Percentiles rank a stretch among this genome's conserved stretches.
phyloP scores from a whole-genome alignment of 2,797 vertebrate species.

The Sebastes steindachneri region DNA sequence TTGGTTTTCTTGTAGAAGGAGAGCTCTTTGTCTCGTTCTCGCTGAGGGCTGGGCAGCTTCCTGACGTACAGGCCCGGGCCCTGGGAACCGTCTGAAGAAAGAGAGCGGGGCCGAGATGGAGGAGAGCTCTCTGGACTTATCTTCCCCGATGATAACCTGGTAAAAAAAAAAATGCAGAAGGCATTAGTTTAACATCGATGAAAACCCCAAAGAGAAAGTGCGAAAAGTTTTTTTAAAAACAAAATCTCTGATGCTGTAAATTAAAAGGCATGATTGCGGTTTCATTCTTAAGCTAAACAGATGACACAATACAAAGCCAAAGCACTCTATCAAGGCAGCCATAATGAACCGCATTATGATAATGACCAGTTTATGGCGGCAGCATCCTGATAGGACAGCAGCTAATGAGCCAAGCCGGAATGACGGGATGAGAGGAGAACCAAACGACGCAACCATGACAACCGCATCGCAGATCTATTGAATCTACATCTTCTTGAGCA shows the following conservation, averaged over 20 bases:
- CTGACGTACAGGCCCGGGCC: conserved; percentile 92
- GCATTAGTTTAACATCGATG: conserved; percentile 6
- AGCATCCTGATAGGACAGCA: conserved; percentile 56
- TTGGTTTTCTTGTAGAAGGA: conserved; percentile 99
- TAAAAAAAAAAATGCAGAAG: conserved; percentile 26
- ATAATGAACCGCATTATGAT: conserved; percentile 56
- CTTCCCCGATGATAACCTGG: conserved; percentile 97
- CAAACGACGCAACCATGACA: conserved; percentile 68
- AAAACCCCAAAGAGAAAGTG: not conserved
- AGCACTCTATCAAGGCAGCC: conserved; percentile 57
- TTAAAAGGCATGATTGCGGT: conserved; percentile 13
- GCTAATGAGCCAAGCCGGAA: conserved; percentile 64
- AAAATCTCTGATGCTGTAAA: conserved; percentile 26
- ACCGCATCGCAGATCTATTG: conserved; percentile 62
- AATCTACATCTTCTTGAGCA: conserved; percentile 60
- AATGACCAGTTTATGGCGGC: conserved; percentile 55
- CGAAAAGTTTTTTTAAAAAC: not conserved
- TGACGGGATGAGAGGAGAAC: conserved; percentile 64
- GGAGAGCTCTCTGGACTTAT: conserved; percentile 97
- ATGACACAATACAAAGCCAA: conserved; percentile 63
- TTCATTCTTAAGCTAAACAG: conserved; percentile 27
- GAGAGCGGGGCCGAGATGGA: conserved; percentile 81
- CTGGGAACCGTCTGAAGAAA: conserved; percentile 88
- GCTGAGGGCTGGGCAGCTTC: conserved; percentile 92
- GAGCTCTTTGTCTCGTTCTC: conserved; percentile 92